Evolutionary conservation across 1,140 invertebrate species (phyloP), one percentile per base, ranked within the genome.

Genomic region (Vanessa atalanta): DNA sequence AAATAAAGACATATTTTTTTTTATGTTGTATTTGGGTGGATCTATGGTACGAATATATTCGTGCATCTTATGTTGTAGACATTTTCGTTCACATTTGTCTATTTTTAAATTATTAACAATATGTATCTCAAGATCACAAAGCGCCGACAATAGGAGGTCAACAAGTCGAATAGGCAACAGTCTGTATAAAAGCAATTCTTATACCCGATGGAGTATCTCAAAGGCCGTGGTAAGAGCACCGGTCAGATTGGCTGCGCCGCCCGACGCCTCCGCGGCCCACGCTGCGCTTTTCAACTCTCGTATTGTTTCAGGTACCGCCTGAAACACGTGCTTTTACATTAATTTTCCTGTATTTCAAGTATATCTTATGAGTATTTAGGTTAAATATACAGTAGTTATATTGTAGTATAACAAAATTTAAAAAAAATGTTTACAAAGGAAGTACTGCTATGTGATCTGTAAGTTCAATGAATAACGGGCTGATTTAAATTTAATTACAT

Each of bases 221-320:
- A 99, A 99, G 1, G 97, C 98, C 48, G 95, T 95, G 20, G 95
- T 96, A 2, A 99, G 93, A 2, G 98, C 98, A 3, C 96, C 96
- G 0, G 98, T 97, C 87, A 99, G 97, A 93, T 99, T 99, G n/a
- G 98, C 97, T 20, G 85, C 86, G 15, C 92, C 92, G 51, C 88
- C 87, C 5, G 87, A 80, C 47, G 97, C 95, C 83, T 96, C 95
- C 13, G 95, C 91, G 9, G 94, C 94, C 81, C 94, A 95, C 60
- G 98, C 88, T 4, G 95, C 95, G 16, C 95, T 94, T 89, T 97
- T 98, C 57, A 99, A 93, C 81, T 97, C 96, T 70, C 96, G 93
- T 55, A 98, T 94, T 88, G 99, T 99, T 84, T 98, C 96, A 23
- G 96, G 95, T 31, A 96, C 98, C 1, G 98, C 98, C 93, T 97